These are phyloP conservation scores for Menura novaehollandiae DNA, from an alignment of 2,113 vertebrate genomes.

Conservation along the genomic window DNA sequence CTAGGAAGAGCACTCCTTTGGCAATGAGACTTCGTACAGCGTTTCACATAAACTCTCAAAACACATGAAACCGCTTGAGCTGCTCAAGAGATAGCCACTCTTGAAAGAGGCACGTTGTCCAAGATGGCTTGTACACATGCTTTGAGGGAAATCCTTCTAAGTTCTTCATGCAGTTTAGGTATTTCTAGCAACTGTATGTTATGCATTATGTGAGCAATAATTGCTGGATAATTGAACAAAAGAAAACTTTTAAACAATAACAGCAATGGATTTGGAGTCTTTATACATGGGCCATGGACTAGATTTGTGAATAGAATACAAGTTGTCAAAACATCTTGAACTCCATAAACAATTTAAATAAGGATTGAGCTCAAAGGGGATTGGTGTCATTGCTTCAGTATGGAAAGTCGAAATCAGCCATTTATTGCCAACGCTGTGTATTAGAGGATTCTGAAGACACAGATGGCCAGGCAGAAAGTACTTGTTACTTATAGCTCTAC, in stretches of 20 bases:
- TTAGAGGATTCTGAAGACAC: neutral
- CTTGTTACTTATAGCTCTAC: neutral
- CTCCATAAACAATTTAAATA: neutral
- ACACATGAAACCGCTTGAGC: neutral
- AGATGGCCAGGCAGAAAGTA: neutral
- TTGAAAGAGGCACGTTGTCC: rapidly evolving
- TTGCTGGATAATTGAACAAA: neutral
- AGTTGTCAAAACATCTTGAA: neutral
- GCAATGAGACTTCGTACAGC: neutral
- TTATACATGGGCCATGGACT: neutral
- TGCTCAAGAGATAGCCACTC: neutral
- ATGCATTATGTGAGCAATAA: neutral
- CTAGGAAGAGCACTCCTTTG: neutral
- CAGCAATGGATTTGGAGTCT: neutral
- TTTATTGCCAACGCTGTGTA: neutral
- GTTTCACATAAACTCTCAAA: neutral
- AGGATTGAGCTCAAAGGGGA: neutral
- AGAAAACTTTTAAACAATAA: neutral
- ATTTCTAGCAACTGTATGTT: neutral
- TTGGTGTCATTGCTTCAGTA: neutral
- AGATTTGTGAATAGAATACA: neutral
- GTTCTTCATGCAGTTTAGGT: neutral
- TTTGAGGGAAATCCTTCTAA: neutral
- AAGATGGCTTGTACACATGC: neutral
- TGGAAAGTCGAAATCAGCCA: neutral